A percentile compares a stretch with the other conserved stretches of the same genome.
Evolutionary conservation across 92 coral and sea anemone species (phyloP).

Genomic region (Phenganax stokvisi): DNA sequence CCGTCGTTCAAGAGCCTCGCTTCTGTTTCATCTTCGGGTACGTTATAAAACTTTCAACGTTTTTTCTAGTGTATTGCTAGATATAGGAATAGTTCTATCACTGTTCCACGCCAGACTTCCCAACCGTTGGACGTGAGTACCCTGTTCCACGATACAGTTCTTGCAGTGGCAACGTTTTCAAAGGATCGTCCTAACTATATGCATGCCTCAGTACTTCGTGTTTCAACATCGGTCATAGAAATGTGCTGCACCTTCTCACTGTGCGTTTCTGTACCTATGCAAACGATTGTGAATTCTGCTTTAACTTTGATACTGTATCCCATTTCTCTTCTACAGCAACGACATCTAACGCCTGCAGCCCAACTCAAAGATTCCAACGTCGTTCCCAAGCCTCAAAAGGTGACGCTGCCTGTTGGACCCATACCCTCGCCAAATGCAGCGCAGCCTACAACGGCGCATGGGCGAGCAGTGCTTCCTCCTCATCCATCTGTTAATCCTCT

Average conservation of each 20-base stretch:
- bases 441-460: constrained; percentile 15
- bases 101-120: not conserved
- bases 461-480: constrained; percentile 13
- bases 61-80: not conserved
- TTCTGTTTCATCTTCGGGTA: constrained; percentile 86
- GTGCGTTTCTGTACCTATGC: no score
- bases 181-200: no score
- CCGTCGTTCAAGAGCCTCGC: constrained; percentile 89
- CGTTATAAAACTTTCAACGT: not conserved
- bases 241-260: no score
- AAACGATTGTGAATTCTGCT: not conserved
- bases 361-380: not conserved
- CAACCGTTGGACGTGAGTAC: no score
- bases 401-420: constrained; percentile 13
- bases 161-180: no score
- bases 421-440: constrained; percentile 15
- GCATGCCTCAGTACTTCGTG: no score
- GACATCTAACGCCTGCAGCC: constrained; percentile 66
- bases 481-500: constrained; percentile 37
- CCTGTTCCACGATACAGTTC: no score
- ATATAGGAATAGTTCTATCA: not conserved
- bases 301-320: not conserved
- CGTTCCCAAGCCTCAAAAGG: constrained; percentile 25
- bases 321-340: constrained; percentile 58
- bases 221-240: no score